Evolutionary conservation across 2,797 vertebrate genomes (phyloP).

Genomic region (Gallinago nigripennis): DNA sequence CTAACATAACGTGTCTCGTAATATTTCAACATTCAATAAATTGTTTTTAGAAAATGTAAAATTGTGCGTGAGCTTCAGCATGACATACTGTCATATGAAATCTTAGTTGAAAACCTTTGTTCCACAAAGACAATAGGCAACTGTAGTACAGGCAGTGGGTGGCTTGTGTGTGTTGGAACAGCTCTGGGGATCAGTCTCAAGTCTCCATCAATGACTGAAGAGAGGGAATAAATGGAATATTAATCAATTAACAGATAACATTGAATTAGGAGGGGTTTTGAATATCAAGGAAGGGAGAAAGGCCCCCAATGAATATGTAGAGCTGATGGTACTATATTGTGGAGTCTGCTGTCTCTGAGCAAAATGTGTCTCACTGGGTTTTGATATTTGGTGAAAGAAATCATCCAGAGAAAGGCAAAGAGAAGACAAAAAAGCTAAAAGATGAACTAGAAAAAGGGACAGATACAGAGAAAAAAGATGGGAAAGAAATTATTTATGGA

Average conservation of each 20-base stretch:
- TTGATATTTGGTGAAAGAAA: background rate
- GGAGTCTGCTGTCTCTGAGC: background rate
- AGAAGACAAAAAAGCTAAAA: background rate
- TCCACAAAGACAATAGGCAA: background rate
- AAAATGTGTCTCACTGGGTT: background rate
- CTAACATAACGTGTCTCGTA: background rate
- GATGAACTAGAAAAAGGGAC: background rate
- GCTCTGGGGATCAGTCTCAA: background rate
- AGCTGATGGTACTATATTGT: background rate
- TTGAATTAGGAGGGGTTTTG: background rate
- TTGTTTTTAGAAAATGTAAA: background rate
- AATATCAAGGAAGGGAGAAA: background rate
- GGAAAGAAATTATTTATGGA: rapidly evolving
- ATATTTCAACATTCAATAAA: background rate
- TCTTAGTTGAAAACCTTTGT: background rate
- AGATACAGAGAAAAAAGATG: background rate
- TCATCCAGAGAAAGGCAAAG: rapidly evolving
- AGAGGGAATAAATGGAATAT: background rate
- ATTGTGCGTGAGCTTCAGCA: background rate
- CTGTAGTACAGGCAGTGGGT: background rate
- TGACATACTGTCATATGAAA: background rate
- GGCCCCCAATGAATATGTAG: background rate
- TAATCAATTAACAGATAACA: background rate
- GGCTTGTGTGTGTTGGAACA: background rate
- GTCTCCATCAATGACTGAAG: background rate